Evolutionary conservation across 1,140 invertebrate genomes (phyloP), one percentile per base, ranked within the genome.

Genomic region (Aphis gossypii): DNA sequence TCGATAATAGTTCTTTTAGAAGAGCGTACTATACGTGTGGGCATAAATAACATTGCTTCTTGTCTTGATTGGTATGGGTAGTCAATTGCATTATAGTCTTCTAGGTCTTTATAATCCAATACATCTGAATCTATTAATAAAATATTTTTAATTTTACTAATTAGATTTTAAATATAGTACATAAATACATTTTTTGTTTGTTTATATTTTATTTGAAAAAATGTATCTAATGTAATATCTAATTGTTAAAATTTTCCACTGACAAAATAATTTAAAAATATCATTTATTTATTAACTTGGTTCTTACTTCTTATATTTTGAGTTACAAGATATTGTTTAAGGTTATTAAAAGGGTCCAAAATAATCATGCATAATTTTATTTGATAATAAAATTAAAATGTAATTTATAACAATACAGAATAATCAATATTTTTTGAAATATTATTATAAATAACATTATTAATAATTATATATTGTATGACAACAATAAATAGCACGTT

Each of bases 21-120:
- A 91, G 44, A 35, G 11, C 90, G 68, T 82, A 83, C n/a, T 38
- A 83, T 83, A 82, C 68, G 60, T 54, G 48, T 23, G 21, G 90
- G 90, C 90, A 48, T 83, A 56, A 56, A 86, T 84, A 82, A n/a
- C 82, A 93, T 44, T 54, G 38, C 51, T 30, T 93, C 92, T 56
- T 51, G 46, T 14, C 54, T 93, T 41, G 92, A 2, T 54, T 38
- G 82, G 23, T 84, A 56, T 93, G 92, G 92, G 18, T 93, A 93
- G 11, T 93, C 76, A 93, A 84, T 44, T 44, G n/a, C 35, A 44
- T 93, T 93, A 38, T 56, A 86, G 48, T 93, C 92, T 93, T 93
- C 92, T 51, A 93, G 18, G 14, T 86, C 92, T 30, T 93, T 93
- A 25, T 54, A 86, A 86, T 86, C 82, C 92, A 48, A 93, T 5